Percentiles rank a stretch among this genome's conserved stretches.
Conservation (phyloP, 2,797 vertebrate species). For the Ispidina picta region DNA sequence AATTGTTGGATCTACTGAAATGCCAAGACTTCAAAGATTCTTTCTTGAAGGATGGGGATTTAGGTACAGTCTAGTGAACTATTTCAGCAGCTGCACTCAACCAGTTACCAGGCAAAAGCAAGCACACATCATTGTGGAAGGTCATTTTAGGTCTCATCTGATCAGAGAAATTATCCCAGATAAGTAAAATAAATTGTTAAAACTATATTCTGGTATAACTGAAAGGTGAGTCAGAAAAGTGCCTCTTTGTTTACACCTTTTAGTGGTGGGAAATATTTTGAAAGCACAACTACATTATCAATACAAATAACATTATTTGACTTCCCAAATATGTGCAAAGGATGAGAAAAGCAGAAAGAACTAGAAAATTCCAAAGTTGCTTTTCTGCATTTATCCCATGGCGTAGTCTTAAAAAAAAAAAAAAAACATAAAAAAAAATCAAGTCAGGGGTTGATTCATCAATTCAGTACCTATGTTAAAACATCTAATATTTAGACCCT, state of each 20-base stretch:
- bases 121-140: neutral
- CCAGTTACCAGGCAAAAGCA: neutral
- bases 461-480: neutral
- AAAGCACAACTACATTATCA: neutral
- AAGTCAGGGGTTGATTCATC: neutral
- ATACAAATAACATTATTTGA: too few relatives aligned
- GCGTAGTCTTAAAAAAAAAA: neutral
- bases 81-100: neutral
- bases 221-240: neutral
- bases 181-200: neutral
- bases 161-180: neutral
- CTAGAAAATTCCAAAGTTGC: neutral
- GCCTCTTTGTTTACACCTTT: neutral
- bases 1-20: neutral
- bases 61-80: neutral
- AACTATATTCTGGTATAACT: neutral
- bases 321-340: neutral
- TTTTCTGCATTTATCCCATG: neutral
- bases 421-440: neutral
- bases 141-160: neutral
- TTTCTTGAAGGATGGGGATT: neutral
- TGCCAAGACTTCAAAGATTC: neutral
- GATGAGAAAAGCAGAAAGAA: neutral
- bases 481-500: neutral
- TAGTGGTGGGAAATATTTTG: neutral